These are phyloP conservation scores for Homarus americanus DNA, from an alignment of 1,140 invertebrate species.

Conservation along the genomic window DNA sequence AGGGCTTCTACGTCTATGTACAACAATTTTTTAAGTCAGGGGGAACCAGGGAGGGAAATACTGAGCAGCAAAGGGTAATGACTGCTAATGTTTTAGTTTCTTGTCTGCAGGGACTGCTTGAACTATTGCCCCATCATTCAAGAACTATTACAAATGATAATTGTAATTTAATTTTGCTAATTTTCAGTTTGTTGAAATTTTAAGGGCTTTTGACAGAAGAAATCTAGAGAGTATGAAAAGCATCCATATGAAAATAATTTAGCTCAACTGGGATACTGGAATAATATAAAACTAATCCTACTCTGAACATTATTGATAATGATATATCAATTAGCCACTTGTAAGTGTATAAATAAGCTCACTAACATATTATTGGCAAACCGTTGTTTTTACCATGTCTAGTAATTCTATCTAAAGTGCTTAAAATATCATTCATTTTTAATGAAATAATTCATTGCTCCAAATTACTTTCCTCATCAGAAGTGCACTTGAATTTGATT, in stretches of 20 bases:
- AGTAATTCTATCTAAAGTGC: neutral
- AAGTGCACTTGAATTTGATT: conserved; percentile 8
- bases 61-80: conserved; percentile 9
- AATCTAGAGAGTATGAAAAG: too few relatives aligned
- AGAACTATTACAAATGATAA: too few relatives aligned
- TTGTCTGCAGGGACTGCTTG: neutral
- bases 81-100: neutral
- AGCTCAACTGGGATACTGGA: neutral
- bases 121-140: too few relatives aligned
- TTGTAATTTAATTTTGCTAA: too few relatives aligned
- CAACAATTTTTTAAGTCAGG: conserved; percentile 32
- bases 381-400: conserved; percentile 33
- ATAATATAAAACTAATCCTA: neutral
- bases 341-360: conserved; percentile 33
- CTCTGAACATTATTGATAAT: neutral
- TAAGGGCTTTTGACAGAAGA: too few relatives aligned
- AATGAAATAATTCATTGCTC: neutral
- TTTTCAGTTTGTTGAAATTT: too few relatives aligned
- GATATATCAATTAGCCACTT: neutral
- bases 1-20: conserved; percentile 62
- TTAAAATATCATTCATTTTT: neutral
- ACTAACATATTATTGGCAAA: conserved; percentile 69
- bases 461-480: neutral
- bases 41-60: conserved; percentile 52
- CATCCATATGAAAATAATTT: too few relatives aligned